Evolutionary conservation across 2,113 vertebrate species (phyloP).

Genomic region (Morone saxatilis): DNA sequence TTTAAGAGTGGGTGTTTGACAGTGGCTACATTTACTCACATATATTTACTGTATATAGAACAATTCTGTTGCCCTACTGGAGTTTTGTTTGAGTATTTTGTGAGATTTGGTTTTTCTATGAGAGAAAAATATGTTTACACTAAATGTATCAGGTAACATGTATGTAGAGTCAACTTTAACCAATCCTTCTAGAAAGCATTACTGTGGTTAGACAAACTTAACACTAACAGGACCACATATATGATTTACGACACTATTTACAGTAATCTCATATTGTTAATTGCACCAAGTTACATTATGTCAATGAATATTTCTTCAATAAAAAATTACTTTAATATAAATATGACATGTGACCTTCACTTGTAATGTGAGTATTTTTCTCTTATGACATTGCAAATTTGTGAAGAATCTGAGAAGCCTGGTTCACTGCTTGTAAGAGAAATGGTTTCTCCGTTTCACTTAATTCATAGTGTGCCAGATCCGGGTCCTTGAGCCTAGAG

Average conservation of each 20-base stretch:
- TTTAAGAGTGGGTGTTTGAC: not conserved
- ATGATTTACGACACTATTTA: too few species aligned
- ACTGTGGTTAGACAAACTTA: not conserved
- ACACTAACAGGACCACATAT: not conserved
- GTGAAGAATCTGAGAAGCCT: not conserved
- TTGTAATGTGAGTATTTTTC: not conserved
- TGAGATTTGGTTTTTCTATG: not conserved
- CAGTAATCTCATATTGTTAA: not conserved
- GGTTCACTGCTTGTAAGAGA: not conserved
- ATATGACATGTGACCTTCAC: not conserved
- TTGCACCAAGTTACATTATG: too few species aligned
- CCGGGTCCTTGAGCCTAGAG: not conserved
- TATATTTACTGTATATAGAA: not conserved
- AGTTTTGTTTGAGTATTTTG: not conserved
- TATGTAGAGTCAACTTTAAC: not conserved
- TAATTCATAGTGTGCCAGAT: not conserved
- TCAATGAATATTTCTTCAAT: not conserved
- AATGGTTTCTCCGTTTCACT: not conserved
- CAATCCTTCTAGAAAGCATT: not conserved
- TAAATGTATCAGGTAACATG: not conserved
- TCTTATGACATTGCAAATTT: not conserved
- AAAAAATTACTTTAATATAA: not conserved
- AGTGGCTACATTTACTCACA: not conserved
- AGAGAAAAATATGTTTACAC: not conserved
- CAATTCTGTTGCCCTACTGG: not conserved